Evolutionary conservation across 2,113 vertebrate species (phyloP).

Genomic region (Ellobius talpinus): DNA sequence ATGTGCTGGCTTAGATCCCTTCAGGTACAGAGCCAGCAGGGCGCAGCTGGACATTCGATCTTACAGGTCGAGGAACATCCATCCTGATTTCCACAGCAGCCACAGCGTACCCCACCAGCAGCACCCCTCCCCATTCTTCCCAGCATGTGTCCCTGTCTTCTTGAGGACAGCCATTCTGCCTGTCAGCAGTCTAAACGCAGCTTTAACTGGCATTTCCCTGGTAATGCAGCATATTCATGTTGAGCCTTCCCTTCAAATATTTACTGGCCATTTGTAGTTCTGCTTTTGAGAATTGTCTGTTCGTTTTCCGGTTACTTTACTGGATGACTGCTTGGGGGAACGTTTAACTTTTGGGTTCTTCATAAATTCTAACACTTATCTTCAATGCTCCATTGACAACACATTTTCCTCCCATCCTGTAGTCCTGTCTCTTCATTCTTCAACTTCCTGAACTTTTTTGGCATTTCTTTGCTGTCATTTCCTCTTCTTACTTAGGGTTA

Average conservation of each 20-base stretch:
- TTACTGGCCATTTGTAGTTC: neutral
- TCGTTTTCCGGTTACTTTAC: too few relatives aligned
- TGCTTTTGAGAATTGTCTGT: neutral
- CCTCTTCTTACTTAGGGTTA: neutral
- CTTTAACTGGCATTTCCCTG: neutral
- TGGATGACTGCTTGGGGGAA: neutral
- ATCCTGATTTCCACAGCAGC: neutral
- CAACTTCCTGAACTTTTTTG: neutral
- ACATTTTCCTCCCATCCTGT: neutral
- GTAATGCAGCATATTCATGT: neutral
- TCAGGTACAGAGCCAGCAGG: neutral
- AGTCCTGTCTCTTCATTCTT: neutral
- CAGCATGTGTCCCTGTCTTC: neutral
- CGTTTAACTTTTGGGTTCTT: neutral
- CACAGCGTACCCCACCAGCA: neutral
- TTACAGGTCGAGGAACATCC: neutral
- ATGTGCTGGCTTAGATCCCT: neutral
- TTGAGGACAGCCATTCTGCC: neutral
- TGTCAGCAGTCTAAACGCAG: neutral
- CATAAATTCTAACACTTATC: too few relatives aligned
- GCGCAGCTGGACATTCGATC: neutral
- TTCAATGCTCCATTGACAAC: neutral
- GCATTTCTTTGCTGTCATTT: neutral
- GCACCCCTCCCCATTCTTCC: neutral
- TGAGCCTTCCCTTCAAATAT: neutral